Evolutionary conservation across 1,140 invertebrate genomes (phyloP).

Genomic region (Scylla paramamosain): DNA sequence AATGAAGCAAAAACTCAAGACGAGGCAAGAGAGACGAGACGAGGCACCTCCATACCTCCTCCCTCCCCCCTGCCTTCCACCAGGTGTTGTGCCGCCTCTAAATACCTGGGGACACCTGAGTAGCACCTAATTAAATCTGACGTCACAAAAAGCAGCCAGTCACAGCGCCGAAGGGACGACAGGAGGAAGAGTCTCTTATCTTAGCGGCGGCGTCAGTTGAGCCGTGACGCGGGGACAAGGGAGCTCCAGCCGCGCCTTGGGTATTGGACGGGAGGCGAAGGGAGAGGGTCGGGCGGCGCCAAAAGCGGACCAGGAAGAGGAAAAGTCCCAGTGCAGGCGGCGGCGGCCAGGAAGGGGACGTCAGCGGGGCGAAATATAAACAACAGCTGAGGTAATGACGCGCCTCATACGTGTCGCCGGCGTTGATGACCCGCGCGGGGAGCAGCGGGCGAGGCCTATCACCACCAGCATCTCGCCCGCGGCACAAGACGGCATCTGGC

Average conservation of each 20-base stretch:
- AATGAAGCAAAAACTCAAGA: neutral
- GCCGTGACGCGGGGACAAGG: neutral
- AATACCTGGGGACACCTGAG: neutral
- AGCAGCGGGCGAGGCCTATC: neutral
- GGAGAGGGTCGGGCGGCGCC: neutral
- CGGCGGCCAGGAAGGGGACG: neutral
- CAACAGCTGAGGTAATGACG: conserved; percentile 11
- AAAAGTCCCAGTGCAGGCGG: neutral
- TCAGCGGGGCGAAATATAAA: neutral
- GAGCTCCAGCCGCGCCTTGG: neutral
- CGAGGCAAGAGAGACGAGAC: no score
- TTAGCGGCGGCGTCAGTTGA: neutral
- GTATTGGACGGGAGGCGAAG: neutral
- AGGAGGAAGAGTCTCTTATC: conserved; percentile 1
- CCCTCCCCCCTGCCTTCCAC: neutral
- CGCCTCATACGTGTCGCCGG: neutral
- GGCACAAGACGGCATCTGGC: neutral
- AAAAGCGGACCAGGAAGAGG: neutral
- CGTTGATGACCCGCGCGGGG: neutral
- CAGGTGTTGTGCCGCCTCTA: neutral
- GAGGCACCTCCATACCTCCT: no score
- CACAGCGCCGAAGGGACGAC: neutral
- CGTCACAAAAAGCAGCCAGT: neutral
- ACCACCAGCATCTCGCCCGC: neutral
- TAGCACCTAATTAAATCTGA: neutral